Evolutionary conservation across 2,888 invertebrate species (phyloP).

Genomic region (Eubasilissa splendida): DNA sequence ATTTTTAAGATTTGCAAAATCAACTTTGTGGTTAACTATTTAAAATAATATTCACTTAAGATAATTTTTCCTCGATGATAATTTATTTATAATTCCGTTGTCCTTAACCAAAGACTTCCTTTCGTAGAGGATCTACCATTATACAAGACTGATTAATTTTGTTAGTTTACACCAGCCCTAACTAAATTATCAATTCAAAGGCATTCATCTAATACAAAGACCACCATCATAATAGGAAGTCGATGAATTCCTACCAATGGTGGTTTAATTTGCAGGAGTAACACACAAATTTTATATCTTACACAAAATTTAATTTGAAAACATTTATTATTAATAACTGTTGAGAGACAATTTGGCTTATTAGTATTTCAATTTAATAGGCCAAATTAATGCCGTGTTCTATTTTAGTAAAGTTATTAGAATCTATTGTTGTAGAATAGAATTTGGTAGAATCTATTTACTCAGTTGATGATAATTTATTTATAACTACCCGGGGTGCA

Average conservation of each 20-base stretch:
- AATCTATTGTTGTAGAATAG: too few species aligned
- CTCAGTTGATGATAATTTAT: too few species aligned
- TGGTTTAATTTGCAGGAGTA: constrained; percentile 4
- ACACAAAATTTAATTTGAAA: background rate
- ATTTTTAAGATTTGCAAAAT: too few species aligned
- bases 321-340: background rate
- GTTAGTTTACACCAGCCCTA: background rate
- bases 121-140: background rate
- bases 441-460: too few species aligned
- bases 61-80: background rate
- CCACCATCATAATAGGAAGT: background rate
- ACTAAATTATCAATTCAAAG: constrained; percentile 21
- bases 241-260: constrained; percentile 14
- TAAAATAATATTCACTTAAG: too few species aligned
- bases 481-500: too few species aligned
- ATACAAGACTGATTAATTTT: background rate
- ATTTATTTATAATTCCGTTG: background rate
- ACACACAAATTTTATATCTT: constrained; percentile 7
- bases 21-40: too few species aligned
- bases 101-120: background rate
- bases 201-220: constrained; percentile 21
- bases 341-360: background rate
- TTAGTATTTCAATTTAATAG: too few species aligned
- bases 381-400: too few species aligned
- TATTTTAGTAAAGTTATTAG: too few species aligned